Percentiles rank a stretch among this genome's conserved stretches.
Conservation (phyloP, 2,888 invertebrate species). For the Lochmaea crataegi region DNA sequence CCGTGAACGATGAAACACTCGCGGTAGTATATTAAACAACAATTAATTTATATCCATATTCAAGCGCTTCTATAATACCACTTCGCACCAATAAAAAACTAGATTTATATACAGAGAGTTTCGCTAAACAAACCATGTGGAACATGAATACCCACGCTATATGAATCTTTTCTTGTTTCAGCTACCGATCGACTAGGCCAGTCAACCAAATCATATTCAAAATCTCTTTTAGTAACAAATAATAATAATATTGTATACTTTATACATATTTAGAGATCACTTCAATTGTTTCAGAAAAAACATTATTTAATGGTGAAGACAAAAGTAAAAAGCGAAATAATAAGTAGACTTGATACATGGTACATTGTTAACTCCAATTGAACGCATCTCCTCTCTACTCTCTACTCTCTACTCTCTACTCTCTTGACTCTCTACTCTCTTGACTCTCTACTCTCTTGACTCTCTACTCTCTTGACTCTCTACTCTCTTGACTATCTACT, state of each 20-base stretch:
- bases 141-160: constrained; percentile 57
- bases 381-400: too few relatives aligned
- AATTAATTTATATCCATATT: constrained; percentile 41
- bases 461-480: too few relatives aligned
- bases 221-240: not conserved
- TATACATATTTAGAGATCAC: too few relatives aligned
- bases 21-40: constrained; percentile 25
- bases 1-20: constrained; percentile 17
- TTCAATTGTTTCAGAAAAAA: too few relatives aligned
- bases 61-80: constrained; percentile 25
- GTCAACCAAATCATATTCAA: constrained; percentile 15
- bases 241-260: not conserved
- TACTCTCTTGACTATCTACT: too few relatives aligned
- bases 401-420: too few relatives aligned
- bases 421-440: too few relatives aligned
- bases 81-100: constrained; percentile 42
- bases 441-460: too few relatives aligned
- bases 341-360: too few relatives aligned
- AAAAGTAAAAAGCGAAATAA: too few relatives aligned
- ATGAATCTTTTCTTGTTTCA: constrained; percentile 53
- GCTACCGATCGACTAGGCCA: constrained; percentile 50
- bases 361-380: too few relatives aligned
- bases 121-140: constrained; percentile 56
- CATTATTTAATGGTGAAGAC: too few relatives aligned
- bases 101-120: constrained; percentile 54